These are phyloP conservation scores for Minunthozetes semirufus DNA, from an alignment of 2,888 invertebrate genomes.

Conservation along the genomic window DNA sequence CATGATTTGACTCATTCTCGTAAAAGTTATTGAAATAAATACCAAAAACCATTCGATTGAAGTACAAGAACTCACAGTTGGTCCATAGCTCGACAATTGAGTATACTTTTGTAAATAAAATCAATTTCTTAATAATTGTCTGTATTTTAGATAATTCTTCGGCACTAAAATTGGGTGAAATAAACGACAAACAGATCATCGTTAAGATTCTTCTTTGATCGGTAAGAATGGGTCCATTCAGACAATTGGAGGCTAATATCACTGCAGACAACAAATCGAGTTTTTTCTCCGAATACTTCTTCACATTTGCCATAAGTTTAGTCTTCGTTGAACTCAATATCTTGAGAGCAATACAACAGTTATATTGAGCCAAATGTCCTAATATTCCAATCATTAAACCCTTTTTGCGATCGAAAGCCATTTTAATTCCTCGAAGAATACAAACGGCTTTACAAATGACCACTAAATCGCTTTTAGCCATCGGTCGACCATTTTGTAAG, in stretches of 20 bases:
- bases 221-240: constrained; percentile 47
- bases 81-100: constrained; percentile 9
- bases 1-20: constrained; percentile 21
- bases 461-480: constrained; percentile 32
- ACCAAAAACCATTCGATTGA: constrained; percentile 31
- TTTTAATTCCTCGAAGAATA: constrained; percentile 34
- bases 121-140: not conserved
- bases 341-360: constrained; percentile 32
- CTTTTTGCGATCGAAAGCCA: constrained; percentile 30
- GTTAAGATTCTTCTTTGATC: constrained; percentile 31
- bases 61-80: constrained; percentile 37
- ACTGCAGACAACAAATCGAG: constrained; percentile 60
- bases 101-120: constrained; percentile 27
- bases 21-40: constrained; percentile 34
- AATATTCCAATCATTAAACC: constrained; percentile 19
- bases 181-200: constrained; percentile 34
- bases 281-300: constrained; percentile 47
- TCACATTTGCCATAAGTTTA: constrained; percentile 33
- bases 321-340: constrained; percentile 30
- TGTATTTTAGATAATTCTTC: constrained; percentile 33
- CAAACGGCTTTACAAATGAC: constrained; percentile 35
- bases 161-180: constrained; percentile 15
- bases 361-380: constrained; percentile 33
- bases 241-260: constrained; percentile 57
- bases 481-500: constrained; percentile 18